Base-by-base conservation (phyloP, 2,797 vertebrate genomes). In the Zalophus californianus region DNA sequence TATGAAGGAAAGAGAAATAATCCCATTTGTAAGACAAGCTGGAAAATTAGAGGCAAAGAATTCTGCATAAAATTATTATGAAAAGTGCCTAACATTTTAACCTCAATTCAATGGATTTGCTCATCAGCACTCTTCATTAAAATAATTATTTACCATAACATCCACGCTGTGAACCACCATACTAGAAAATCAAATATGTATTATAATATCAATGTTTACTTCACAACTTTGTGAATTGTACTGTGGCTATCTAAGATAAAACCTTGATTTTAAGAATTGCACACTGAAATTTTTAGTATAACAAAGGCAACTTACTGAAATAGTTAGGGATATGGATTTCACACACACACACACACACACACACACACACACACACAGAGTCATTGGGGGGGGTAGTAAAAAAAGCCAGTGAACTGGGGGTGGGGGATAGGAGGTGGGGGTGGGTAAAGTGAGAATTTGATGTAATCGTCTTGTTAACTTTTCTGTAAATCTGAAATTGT, bases 11-110 rank as follows among this genome's bases (percentile, higher is more conserved):
- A 89, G 3, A 83, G 13, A 85, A 83, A 84, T 54, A 80, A 68
- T 3, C 14, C 27, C 66, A 80, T 62, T 82, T 50, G 11, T 38
- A 91, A 96, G 96, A 85, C 4, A 2, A 88, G 32, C 56, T 84
- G 3, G 35, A 91, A 88, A 93, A 86, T 68, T n/a, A 94, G 58
- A 78, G 44, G n/a, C 21, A 88, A 85, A 56, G 32, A 77, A 88
- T 64, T 96, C 23, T 75, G 23, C 48, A 77, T 62, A 70, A 82
- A 94, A 86, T 90, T 72, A 90, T 41, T 54, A 90, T 50, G 50
- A 93, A 97, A 79, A 87, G 11, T 66, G 41, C 13, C 68, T 95
- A 82, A 64, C 14, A 94, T 84, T 91, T 92, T 92, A 96, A 96
- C 21, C 44, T 95, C 66, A 93, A 83, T 50, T 94, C 56, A 96